Percentiles rank a stretch among this genome's conserved stretches.
These are phyloP conservation scores for Chromoteleia sp. DNA, from an alignment of 2,888 invertebrate species.

Conservation along the genomic window DNA sequence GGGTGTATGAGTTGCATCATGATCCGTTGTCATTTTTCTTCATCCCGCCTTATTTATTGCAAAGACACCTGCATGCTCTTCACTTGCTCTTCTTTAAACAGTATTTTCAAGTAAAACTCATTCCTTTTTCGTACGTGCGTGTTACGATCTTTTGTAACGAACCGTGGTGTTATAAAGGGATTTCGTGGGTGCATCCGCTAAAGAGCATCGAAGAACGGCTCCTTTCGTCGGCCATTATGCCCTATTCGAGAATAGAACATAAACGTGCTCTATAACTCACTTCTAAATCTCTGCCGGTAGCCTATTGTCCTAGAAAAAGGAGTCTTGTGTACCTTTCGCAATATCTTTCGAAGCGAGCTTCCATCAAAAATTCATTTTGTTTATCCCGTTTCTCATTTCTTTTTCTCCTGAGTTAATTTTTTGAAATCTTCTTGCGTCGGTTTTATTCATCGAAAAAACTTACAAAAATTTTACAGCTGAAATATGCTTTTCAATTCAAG, in stretches of 20 bases:
- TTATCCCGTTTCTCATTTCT: constrained; percentile 30
- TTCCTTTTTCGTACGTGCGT: constrained; percentile 67
- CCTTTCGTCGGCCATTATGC: constrained; percentile 49
- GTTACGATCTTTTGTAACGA: constrained; percentile 65
- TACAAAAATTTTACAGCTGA: too few relatives aligned
- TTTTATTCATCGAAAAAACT: neutral
- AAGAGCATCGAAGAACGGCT: constrained; percentile 63
- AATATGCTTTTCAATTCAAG: too few relatives aligned
- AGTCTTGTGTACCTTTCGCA: constrained; percentile 48
- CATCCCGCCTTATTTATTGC: constrained; percentile 57
- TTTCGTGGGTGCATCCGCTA: constrained; percentile 68
- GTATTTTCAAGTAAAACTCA: constrained; percentile 65
- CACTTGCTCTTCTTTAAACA: constrained; percentile 43
- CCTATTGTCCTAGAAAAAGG: constrained; percentile 67
- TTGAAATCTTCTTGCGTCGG: neutral
- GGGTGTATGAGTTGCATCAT: constrained; percentile 23
- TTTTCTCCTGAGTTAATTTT: neutral
- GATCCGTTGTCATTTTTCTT: constrained; percentile 62
- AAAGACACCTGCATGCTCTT: constrained; percentile 45
- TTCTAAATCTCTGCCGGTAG: constrained; percentile 61
- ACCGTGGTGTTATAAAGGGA: constrained; percentile 70
- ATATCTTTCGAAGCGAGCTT: constrained; percentile 50
- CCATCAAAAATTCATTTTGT: constrained; percentile 63
- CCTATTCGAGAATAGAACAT: constrained; percentile 55
- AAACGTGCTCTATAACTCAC: constrained; percentile 61